These are phyloP conservation scores for Machimus atricapillus DNA, from an alignment of 2,888 invertebrate genomes.

Conservation along the genomic window DNA sequence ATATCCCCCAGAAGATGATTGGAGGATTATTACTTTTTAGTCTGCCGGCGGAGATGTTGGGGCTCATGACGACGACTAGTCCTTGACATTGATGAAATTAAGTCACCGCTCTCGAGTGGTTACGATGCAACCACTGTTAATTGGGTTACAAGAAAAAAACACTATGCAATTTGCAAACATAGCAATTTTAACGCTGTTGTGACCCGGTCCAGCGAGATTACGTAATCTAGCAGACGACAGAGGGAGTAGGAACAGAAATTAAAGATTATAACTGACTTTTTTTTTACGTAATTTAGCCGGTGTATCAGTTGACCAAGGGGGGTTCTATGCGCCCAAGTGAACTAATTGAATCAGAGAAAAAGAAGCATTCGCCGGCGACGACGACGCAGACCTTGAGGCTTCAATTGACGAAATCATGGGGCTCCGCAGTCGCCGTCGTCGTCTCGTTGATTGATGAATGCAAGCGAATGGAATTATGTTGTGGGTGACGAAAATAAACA, in stretches of 20 bases:
- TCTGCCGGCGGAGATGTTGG: not conserved
- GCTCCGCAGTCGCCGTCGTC: not conserved
- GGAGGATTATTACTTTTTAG: not conserved
- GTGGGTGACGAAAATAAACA: conserved; percentile 7
- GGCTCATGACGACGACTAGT: not conserved
- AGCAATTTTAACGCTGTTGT: not conserved
- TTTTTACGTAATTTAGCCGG: not conserved
- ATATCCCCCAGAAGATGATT: not conserved
- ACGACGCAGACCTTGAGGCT: not conserved
- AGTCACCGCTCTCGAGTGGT: not conserved
- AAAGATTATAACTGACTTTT: not conserved
- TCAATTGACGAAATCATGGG: conserved; percentile 1
- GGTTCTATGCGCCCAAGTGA: not conserved
- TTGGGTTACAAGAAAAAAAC: not conserved
- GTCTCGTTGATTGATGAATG: conserved; percentile 11
- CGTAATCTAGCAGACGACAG: not conserved
- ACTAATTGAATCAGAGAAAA: conserved; percentile 7
- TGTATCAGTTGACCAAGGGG: not conserved
- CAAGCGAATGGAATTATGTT: not conserved
- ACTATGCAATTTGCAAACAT: not conserved
- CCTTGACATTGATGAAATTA: conserved; percentile 17
- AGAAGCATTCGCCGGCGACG: not conserved
- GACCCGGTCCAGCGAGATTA: not conserved
- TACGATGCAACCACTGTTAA: conserved; percentile 11
- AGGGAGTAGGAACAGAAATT: not conserved